Conservation (phyloP, 2,797 vertebrate species). For the Cossypha niveicapilla region DNA sequence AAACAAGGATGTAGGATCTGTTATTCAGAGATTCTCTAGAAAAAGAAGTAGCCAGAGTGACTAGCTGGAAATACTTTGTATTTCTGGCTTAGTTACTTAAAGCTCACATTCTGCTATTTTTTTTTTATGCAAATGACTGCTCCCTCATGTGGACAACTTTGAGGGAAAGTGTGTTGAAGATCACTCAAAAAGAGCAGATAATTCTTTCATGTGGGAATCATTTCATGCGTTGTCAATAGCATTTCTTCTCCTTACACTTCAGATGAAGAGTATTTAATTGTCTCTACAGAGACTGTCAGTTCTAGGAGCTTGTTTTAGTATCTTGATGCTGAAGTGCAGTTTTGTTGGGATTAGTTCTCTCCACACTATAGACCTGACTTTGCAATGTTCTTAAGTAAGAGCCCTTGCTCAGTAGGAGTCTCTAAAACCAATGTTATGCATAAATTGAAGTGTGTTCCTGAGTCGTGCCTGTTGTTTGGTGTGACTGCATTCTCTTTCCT, state of each 20-base stretch:
- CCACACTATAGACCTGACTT: not conserved
- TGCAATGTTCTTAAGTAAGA: not conserved
- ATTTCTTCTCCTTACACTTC: not conserved
- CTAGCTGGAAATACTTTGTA: not conserved
- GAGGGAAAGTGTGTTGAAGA: not conserved
- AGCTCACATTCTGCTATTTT: not conserved
- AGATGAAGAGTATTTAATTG: not conserved
- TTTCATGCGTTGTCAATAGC: not conserved
- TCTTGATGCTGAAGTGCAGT: not conserved
- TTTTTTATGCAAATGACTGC: fast-evolving
- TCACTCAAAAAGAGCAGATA: not conserved
- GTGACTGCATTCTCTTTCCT: not conserved
- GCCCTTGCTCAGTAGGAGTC: not conserved
- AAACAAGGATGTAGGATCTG: not conserved
- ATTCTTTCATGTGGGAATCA: not conserved
- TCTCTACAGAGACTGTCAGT: not conserved
- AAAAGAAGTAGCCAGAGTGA: not conserved
- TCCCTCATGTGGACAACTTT: not conserved
- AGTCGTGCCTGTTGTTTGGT: not conserved
- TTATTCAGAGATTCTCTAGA: not conserved
- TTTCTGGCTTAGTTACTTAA: not conserved
- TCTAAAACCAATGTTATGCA: not conserved
- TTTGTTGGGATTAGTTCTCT: not conserved
- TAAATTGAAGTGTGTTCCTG: not conserved
- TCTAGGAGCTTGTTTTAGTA: not conserved